phyloP scores from a whole-genome alignment of 2,797 vertebrate species.

The Ciconia nigra region DNA sequence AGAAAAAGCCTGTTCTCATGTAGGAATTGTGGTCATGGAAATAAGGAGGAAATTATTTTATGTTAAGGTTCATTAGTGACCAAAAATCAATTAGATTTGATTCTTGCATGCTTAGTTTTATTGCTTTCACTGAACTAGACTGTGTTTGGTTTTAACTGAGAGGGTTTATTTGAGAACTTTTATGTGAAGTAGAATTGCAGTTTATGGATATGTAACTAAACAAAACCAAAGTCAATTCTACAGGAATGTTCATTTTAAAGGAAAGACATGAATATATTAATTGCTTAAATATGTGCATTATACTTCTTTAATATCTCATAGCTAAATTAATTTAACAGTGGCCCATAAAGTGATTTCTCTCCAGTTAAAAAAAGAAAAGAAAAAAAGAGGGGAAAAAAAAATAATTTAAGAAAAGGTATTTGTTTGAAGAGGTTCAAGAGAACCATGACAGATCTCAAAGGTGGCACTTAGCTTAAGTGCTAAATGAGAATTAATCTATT shows the following conservation, averaged over 20 bases:
- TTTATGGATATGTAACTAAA: not conserved
- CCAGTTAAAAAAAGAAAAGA: fast-evolving
- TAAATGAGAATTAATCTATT: not conserved
- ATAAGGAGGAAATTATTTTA: conserved; percentile 8
- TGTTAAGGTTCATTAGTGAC: not conserved
- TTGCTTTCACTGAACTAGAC: not conserved
- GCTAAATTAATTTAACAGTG: not conserved
- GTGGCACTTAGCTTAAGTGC: not conserved
- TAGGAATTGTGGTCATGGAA: not conserved
- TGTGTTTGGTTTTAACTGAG: not conserved
- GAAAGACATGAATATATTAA: not conserved
- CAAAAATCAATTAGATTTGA: conserved; percentile 7
- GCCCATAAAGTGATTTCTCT: not conserved
- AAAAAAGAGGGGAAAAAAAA: not conserved
- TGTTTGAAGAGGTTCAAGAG: not conserved
- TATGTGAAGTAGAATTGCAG: not conserved
- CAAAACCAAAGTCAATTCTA: not conserved
- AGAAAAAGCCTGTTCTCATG: not conserved
- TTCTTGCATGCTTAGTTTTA: conserved; percentile 7
- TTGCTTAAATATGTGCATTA: not conserved
- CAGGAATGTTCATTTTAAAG: not conserved
- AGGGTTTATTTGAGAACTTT: not conserved
- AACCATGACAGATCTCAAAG: not conserved
- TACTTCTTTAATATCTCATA: not conserved
- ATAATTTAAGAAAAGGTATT: not conserved